phyloP scores from a whole-genome alignment of 2,888 invertebrate species.

The Melinaea marsaeus region DNA sequence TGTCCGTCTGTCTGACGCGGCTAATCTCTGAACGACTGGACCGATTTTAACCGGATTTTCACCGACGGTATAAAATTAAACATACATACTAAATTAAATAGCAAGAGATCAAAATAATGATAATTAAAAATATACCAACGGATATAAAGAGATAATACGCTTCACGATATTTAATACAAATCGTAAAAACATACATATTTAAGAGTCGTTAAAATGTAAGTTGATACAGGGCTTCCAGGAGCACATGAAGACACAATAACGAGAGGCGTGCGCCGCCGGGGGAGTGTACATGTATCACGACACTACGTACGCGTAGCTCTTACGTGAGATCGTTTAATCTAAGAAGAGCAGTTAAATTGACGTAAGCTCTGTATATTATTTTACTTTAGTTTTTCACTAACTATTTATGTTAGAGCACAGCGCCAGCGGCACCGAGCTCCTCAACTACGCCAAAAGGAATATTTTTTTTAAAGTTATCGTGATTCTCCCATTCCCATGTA shows the following conservation, averaged over 20 bases:
- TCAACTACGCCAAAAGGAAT: no score
- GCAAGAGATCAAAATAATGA: no score
- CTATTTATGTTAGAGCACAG: not conserved
- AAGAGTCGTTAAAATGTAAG: not conserved
- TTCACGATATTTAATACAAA: not conserved
- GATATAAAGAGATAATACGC: no score
- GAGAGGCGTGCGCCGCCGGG: slow-evolving; percentile 24
- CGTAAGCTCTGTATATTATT: not conserved
- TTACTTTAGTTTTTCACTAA: not conserved
- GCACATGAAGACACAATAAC: slow-evolving; percentile 22
- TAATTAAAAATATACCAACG: no score
- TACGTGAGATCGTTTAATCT: slow-evolving; percentile 10
- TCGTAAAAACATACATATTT: slow-evolving; percentile 6
- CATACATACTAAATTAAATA: no score
- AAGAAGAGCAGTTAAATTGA: not conserved
- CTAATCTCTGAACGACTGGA: no score
- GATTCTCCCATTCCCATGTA: no score
- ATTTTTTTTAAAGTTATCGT: no score
- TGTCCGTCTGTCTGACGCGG: no score
- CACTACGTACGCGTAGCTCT: slow-evolving; percentile 10
- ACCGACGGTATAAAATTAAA: no score
- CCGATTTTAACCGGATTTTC: no score
- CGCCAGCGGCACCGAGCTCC: no score
- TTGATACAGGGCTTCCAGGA: slow-evolving; percentile 17
- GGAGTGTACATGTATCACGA: slow-evolving; percentile 21